Base-by-base conservation (phyloP, 2,888 invertebrate genomes). In the Seira musarum region DNA sequence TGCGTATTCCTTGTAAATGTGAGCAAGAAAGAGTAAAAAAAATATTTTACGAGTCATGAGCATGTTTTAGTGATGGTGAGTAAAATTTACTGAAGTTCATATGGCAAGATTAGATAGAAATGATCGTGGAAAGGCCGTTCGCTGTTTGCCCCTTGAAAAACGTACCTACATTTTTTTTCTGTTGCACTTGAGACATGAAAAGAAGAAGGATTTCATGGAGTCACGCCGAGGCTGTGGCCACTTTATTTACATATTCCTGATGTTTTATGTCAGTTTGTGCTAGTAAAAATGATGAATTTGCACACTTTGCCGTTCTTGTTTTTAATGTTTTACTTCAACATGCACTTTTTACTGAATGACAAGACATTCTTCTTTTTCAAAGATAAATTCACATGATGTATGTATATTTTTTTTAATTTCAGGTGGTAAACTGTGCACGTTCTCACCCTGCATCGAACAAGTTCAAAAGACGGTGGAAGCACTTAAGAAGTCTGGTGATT, bases 371-470 rank as follows among this genome's bases (percentile, higher is more conserved):
- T 63, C 22, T n/a, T 21, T 22, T 6, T 5, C 3, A 63, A 63
- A 24, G 21, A 63, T 13, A n/a, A 63, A n/a, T 5, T 6, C 22
- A 22, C 63, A 17, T 63, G 6, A 3, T 22, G 65, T 24, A 40
- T 53, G 57, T n/a, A 15, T 49, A 22, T 35, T 67, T 35, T 67
- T 68, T 5, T 69, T 68, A 17, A 57, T 63, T 57, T 49, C 53
- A 93, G 98, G 98, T 87, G 98, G 99, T 2, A 92, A 98, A 87
- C 92, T 99, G 85, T 98, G 98, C 89, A 97, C 97, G 0, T 99
- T 99, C 90, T 99, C 99, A 0, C 99, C 99, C 0, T 99, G 99
- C 89, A 98, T 99, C 85, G 99, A 99, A 90, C 99, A 99, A 92
- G 98, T 98, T 0, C 98, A 98, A 89, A 93, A 94, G 82, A 96